Evolutionary conservation across 2,888 invertebrate genomes (phyloP), one percentile per base, ranked within the genome.

Genomic region (Flabesymbios commensalis): DNA sequence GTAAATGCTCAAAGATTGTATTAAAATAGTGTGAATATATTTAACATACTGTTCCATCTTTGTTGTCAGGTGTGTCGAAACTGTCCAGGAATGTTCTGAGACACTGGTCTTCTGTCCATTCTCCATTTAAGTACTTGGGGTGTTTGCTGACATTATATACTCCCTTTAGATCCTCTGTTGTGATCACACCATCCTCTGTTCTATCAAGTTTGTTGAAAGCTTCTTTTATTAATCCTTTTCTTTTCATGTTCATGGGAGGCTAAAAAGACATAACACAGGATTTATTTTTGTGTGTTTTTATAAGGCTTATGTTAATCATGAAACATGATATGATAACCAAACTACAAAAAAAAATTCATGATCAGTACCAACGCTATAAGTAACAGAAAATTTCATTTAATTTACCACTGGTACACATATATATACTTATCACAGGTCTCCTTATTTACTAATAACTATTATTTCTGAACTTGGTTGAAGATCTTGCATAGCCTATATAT

Each of bases 181-280:
- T 75, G 17, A 75, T 64, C 28, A 87, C 84, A 0, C 92, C 93
- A 75, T 94, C 93, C 0, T 89, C 89, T 17, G 90, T 88, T 79
- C 88, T 89, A 81, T 94, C 94, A 83, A 94, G 83, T 82, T 94
- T 94, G 72, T 59, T 56, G 60, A 75, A 75, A 2, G 75, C 75
- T 54, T 64, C 45, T 39, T 53, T 66, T 26, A 75, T 62, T 39
- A 75, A 42, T 10, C 65, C 57, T 28, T 60, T 43, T 19, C 75
- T 51, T 4, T 31, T 49, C 41, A 63, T 62, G 19, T 64, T 57
- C 72, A 75, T 76, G 7, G 74, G 69, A 24, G 75, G 74, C 75
- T 75, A 63, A 14, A 59, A 45, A 45, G 31, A 47, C 5, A 5
- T 26, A n/a, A n/a, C n/a, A n/a, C n/a, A n/a, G n/a, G n/a, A n/a